These are phyloP conservation scores for Serinus canaria DNA, from an alignment of 2,113 vertebrate genomes.

Conservation along the genomic window DNA sequence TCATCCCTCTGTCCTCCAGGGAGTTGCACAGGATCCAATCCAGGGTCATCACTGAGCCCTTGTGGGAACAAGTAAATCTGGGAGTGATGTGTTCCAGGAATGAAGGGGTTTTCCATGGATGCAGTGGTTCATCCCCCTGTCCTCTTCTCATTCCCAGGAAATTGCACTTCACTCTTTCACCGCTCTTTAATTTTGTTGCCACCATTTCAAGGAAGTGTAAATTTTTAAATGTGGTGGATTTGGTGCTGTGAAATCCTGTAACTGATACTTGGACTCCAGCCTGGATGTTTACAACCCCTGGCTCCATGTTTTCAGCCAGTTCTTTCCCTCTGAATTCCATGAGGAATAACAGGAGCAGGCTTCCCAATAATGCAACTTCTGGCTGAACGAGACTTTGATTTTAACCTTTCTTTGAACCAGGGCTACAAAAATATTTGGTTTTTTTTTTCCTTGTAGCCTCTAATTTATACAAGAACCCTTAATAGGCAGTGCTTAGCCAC, in stretches of 20 bases:
- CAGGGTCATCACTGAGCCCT: background rate
- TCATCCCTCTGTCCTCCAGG: background rate
- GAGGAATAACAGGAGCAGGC: background rate
- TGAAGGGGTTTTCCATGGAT: background rate
- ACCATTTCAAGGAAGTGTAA: rapidly evolving
- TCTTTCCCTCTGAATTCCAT: background rate
- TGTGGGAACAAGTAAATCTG: background rate
- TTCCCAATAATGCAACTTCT: background rate
- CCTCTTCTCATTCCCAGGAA: background rate
- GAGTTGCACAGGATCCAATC: background rate
- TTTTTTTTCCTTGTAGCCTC: background rate
- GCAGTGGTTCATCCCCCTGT: background rate
- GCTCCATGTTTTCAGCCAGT: background rate
- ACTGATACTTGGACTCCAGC: background rate
- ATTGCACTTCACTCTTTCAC: background rate
- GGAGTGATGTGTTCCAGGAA: background rate
- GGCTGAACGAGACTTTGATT: background rate
- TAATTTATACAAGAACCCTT: constrained; percentile 31
- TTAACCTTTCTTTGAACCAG: background rate
- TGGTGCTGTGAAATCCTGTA: rapidly evolving
- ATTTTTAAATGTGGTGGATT: background rate
- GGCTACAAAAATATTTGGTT: background rate
- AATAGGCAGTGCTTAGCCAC: constrained; percentile 25
- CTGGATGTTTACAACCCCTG: background rate
- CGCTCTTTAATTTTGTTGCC: background rate